phyloP scores from a whole-genome alignment of 2,888 invertebrate genomes.

The Eledona agricola region DNA sequence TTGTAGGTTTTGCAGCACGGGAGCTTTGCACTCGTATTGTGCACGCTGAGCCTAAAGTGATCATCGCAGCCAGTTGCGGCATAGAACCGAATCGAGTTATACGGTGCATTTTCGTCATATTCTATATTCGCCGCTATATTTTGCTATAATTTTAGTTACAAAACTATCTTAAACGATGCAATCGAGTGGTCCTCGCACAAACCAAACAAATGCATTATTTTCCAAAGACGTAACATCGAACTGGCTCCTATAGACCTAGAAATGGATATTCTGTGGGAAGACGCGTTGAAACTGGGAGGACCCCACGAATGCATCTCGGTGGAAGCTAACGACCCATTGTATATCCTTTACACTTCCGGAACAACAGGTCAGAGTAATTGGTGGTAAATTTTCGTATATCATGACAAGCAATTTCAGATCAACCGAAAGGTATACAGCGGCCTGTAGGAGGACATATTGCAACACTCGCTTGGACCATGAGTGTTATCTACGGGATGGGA shows the following conservation, averaged over 20 bases:
- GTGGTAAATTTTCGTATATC: not conserved
- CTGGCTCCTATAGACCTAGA: constrained; percentile 70
- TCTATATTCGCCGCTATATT: not conserved
- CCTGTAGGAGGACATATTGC: constrained; percentile 91
- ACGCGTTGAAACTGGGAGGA: constrained; percentile 70
- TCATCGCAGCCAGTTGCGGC: constrained; percentile 91
- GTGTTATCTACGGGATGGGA: constrained; percentile 79
- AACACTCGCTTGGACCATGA: constrained; percentile 85
- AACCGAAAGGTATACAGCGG: constrained; percentile 83
- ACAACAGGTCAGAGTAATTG: constrained; percentile 69
- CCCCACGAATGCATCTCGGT: constrained; percentile 85
- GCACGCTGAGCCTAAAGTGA: constrained; percentile 87
- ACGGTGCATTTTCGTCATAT: constrained; percentile 62
- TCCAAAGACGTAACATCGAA: constrained; percentile 76
- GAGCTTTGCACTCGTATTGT: constrained; percentile 87
- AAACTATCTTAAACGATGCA: constrained; percentile 83
- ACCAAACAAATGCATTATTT: constrained; percentile 83
- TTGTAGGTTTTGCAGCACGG: constrained; percentile 85
- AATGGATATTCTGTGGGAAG: constrained; percentile 81
- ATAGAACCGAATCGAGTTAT: constrained; percentile 88
- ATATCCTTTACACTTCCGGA: constrained; percentile 92
- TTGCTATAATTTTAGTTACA: constrained; percentile 67
- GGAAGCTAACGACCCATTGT: constrained; percentile 88
- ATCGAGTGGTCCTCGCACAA: constrained; percentile 76
- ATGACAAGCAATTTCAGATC: constrained; percentile 58